phyloP scores from a whole-genome alignment of 2,888 invertebrate genomes.

The Cryptus viduatorius region DNA sequence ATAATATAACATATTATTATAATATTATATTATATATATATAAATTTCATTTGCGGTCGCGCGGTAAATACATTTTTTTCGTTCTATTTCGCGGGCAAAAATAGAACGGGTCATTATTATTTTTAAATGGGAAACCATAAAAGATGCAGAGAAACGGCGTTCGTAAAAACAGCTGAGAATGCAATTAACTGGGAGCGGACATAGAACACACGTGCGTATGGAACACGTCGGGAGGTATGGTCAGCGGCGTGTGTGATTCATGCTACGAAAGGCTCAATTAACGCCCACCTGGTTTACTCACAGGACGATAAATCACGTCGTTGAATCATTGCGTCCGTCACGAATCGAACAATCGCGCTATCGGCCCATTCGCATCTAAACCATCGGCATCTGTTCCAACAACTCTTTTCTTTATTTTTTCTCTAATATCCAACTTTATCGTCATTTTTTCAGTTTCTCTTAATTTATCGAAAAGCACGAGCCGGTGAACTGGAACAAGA shows the following conservation, averaged over 20 bases:
- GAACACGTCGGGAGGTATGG: constrained; percentile 13
- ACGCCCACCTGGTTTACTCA: constrained; percentile 62
- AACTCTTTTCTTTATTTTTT: constrained; percentile 7
- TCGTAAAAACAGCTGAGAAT: background rate
- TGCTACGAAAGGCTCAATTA: constrained; percentile 53
- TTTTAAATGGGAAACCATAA: background rate
- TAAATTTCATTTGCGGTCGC: too few species aligned
- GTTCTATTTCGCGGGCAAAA: too few species aligned
- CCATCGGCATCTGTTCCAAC: background rate
- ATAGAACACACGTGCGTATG: constrained; percentile 6
- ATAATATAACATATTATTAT: too few species aligned
- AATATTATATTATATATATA: too few species aligned
- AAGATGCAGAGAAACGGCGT: background rate
- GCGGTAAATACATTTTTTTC: too few species aligned
- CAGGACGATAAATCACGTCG: constrained; percentile 46
- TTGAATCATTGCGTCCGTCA: constrained; percentile 35
- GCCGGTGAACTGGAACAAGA: constrained; percentile 95
- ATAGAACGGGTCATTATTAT: background rate
- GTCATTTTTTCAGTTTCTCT: constrained; percentile 86
- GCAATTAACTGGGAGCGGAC: constrained; percentile 31
- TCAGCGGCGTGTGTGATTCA: constrained; percentile 60
- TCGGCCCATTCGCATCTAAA: background rate
- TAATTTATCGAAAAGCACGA: constrained; percentile 95
- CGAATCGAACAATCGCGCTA: background rate
- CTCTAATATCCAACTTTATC: background rate